Conservation (phyloP, 1,140 invertebrate genomes). For the Palaemon carinicauda region DNA sequence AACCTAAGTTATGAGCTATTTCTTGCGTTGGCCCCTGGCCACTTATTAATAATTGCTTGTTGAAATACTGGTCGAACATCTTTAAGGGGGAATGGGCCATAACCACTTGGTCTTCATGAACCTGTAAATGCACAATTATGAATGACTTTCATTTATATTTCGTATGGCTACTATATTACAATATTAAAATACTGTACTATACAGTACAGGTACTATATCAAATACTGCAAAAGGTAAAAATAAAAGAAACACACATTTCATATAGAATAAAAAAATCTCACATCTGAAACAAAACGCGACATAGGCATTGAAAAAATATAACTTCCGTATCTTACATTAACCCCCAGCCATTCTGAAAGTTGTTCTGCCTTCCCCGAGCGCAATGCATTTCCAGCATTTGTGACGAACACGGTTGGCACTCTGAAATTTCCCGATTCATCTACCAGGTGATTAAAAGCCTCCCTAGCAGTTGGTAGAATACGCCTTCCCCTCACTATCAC, state of each 20-base stretch:
- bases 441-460: conserved; percentile 70
- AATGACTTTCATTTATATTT: background rate
- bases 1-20: conserved; percentile 76
- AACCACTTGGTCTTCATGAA: conserved; percentile 70
- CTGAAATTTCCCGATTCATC: conserved; percentile 69
- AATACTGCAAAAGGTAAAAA: too few species aligned
- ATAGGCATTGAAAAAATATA: too few species aligned
- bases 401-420: conserved; percentile 77
- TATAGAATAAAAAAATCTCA: background rate
- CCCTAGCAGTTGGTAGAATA: conserved; percentile 72
- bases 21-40: conserved; percentile 75
- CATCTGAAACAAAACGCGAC: too few species aligned
- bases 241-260: background rate
- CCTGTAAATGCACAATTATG: background rate
- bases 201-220: background rate
- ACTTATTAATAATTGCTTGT: conserved; percentile 74
- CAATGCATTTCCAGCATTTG: conserved; percentile 74
- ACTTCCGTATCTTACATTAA: conserved; percentile 63
- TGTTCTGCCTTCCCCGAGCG: conserved; percentile 72
- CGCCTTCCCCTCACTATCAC: conserved; percentile 75
- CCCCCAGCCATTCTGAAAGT: conserved; percentile 72
- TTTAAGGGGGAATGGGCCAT: conserved; percentile 77
- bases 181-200: background rate
- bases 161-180: background rate
- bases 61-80: conserved; percentile 72